Base-by-base conservation (phyloP, 2,888 invertebrate species). In the Clunio marinus region DNA sequence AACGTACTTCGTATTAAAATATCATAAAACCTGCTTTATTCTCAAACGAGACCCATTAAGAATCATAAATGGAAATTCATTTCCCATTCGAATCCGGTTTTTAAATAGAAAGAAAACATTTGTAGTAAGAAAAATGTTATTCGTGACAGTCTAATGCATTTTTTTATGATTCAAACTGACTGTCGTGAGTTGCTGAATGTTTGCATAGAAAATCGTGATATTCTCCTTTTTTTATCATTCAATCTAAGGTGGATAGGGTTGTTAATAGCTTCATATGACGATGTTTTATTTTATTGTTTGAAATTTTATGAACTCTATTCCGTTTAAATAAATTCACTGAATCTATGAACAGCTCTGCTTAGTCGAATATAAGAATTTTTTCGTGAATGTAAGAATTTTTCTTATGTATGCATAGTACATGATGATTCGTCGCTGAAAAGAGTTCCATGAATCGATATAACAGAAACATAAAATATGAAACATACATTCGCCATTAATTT, bases 111-210 rank as follows among this genome's bases (percentile, higher is more conserved):
- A 22, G 10, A 5, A 51, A 41, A 41, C 10, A 15, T 32, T 32
- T 8, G n/a, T n/a, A 15, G 41, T n/a, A n/a, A 41, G 41, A 5
- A 41, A 15, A 41, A 2, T 41, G 41, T 41, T 41, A 41, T 66
- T 28, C 66, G 66, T 66, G 66, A 55, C 66, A 66, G 20, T 55
- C 65, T 66, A 66, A 66, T 66, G 66, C 66, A 66, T 46, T 66
- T 66, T 55, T 66, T 63, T 63, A 51, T 51, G 10, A 32, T 10
- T 7, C 5, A 7, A 32, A 32, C 32, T 32, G 32, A 10, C 4
- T n/a, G n/a, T n/a, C n/a, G n/a, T n/a, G n/a, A n/a, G n/a, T n/a
- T n/a, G n/a, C n/a, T n/a, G n/a, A n/a, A n/a, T n/a, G n/a, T n/a
- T n/a, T n/a, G n/a, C n/a, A n/a, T n/a, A n/a, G n/a, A n/a, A n/a